A percentile compares a stretch with the other conserved stretches of the same genome.
These are phyloP conservation scores for Laspeyria flexula DNA, from an alignment of 2,888 invertebrate genomes.

Conservation along the genomic window DNA sequence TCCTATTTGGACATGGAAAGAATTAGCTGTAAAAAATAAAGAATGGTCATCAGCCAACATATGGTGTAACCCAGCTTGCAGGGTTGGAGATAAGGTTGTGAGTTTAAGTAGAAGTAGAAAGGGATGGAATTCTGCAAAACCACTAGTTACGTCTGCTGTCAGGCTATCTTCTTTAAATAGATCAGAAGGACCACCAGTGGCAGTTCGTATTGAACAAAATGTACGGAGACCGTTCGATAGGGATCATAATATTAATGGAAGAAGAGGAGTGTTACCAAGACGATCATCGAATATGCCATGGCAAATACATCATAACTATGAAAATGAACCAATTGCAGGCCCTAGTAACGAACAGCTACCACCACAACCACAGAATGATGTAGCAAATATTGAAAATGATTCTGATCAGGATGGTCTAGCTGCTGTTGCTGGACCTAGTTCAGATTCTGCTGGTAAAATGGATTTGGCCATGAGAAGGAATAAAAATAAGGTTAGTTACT, in stretches of 20 bases:
- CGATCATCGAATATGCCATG: constrained; percentile 57
- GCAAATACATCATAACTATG: constrained; percentile 52
- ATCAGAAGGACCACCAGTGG: constrained; percentile 77
- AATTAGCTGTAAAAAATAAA: constrained; percentile 90
- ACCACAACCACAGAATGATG: constrained; percentile 41
- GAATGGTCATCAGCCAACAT: constrained; percentile 94
- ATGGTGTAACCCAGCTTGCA: constrained; percentile 97
- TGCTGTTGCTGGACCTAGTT: constrained; percentile 54
- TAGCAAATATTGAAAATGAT: constrained; percentile 54
- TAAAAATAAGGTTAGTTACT: constrained; percentile 66
- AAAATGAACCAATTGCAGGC: constrained; percentile 74
- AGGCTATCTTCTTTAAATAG: constrained; percentile 73
- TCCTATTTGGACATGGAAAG: constrained; percentile 90
- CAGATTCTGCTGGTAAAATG: constrained; percentile 62
- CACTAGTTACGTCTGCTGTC: constrained; percentile 85
- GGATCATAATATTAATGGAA: constrained; percentile 91
- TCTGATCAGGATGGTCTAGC: constrained; percentile 44
- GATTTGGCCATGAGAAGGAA: constrained; percentile 70
- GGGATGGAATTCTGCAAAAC: constrained; percentile 82
- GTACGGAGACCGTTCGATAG: constrained; percentile 84
- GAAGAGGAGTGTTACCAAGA: constrained; percentile 85
- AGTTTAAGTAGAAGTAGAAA: constrained; percentile 89
- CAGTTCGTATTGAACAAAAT: constrained; percentile 80
- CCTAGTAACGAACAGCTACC: constrained; percentile 70
- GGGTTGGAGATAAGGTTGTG: constrained; percentile 90